A percentile compares a stretch with the other conserved stretches of the same genome.
These are phyloP conservation scores for Drosophila ercepeae DNA, from an alignment of 1,140 invertebrate genomes.

Conservation along the genomic window DNA sequence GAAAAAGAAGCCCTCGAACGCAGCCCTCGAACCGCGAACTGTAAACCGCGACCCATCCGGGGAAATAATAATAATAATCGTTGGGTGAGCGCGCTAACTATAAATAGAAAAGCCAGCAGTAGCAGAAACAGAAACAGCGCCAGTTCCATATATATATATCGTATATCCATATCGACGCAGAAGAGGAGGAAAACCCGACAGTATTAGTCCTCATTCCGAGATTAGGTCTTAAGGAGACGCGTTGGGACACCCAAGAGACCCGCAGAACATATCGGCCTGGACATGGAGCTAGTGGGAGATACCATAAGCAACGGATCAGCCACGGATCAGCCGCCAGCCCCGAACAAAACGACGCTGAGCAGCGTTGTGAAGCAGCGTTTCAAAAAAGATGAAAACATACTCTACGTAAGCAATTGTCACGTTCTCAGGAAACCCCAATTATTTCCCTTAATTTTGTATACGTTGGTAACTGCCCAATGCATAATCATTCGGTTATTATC, in stretches of 20 bases:
- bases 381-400: constrained; percentile 72
- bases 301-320: constrained; percentile 20
- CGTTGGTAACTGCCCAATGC: too few species aligned
- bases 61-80: constrained; percentile 10
- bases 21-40: constrained; percentile 2
- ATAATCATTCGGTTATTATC: not conserved
- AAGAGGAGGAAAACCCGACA: constrained; percentile 17
- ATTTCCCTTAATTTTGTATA: not conserved
- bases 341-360: constrained; percentile 5
- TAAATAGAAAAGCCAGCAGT: constrained; percentile 52
- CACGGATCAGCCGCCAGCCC: not conserved
- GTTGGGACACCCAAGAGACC: not conserved
- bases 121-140: constrained; percentile 9
- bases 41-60: not conserved
- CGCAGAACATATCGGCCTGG: constrained; percentile 2
- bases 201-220: constrained; percentile 44
- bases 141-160: constrained; percentile 16
- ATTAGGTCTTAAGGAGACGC: not conserved
- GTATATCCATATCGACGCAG: constrained; percentile 8
- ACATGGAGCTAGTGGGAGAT: constrained; percentile 46
- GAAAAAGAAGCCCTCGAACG: not conserved
- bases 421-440: not conserved
- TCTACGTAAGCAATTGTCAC: constrained; percentile 43
- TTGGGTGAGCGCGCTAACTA: constrained; percentile 45
- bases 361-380: constrained; percentile 73